Evolutionary conservation across 1,140 invertebrate genomes (phyloP), one percentile per base, ranked within the genome.

Genomic region (Zophobas atratus): DNA sequence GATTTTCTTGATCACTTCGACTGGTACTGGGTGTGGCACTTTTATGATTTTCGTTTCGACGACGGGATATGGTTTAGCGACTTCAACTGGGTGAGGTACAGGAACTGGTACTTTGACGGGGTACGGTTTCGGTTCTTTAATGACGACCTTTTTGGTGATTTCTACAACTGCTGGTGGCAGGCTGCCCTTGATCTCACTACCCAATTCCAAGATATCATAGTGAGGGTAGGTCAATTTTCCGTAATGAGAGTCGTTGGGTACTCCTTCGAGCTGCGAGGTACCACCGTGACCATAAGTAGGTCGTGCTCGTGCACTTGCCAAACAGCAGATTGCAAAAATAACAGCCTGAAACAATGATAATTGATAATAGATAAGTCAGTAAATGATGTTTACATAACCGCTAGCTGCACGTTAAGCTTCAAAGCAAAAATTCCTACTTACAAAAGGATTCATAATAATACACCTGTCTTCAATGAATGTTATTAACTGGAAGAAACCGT

Each of bases 101-200:
- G 84, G 82, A 8, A 84, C 73, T 48, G 84, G 81, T 63, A 84
- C 76, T 80, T 83, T 84, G 20, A 84, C 82, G 3, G 82, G 81
- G 72, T 86, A 85, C 0, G 84, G 82, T 78, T 85, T 75, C 48
- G 84, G 84, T 70, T 79, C 81, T 63, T 79, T 81, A 35, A 84
- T 70, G 33, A 76, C 77, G 56, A 80, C 77, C 35, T 80, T 79
- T 76, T 81, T 84, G 57, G 70, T 82, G 1, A 82, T 73, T 71
- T 82, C 76, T n/a, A 84, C 81, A n/a, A 72, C 75, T 70, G 82
- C 79, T 41, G 81, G 82, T 36, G 82, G 82, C 39, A 85, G 2
- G 57, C 80, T 57, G n/a, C 75, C 84, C 77, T 84, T 76, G 43
- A 79, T 77, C 35, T 77, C 79, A 33, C 79, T 77, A 1, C 84